Base-by-base conservation (phyloP, 1,140 invertebrate genomes). In the Alviniconcha marisindica region DNA sequence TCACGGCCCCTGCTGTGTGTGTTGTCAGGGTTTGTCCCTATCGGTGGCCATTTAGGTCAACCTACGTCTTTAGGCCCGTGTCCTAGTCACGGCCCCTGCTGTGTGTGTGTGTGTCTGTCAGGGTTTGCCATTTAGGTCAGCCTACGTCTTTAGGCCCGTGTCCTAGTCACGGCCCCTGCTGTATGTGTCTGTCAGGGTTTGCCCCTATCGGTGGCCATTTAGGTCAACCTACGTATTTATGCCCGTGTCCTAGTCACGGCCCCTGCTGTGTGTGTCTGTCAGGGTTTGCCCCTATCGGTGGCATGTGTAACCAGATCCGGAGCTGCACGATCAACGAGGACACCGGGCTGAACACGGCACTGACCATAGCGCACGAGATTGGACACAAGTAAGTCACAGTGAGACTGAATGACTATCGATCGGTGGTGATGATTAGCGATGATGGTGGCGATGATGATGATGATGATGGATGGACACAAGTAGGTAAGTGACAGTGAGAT, bases 311-410 rank as follows among this genome's bases (percentile, higher is more conserved):
- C 88, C 95, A 96, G n/a, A 95, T 96, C 88, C 95, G 96, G 63
- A 97, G 96, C 88, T 98, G 97, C 93, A 97, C 96, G 85, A 96
- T 98, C 85, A 97, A 97, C 91, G 96, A 97, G 92, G 97, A 98
- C 94, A 97, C 97, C 92, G 97, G 97, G 60, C 96, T 98, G 83
- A 96, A 96, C 88, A 94, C 97, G 81, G 97, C 97, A 14, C 96
- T 97, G 91, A 98, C 97, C 38, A 97, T 98, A 87, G 96, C 97
- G 28, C 97, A 98, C 91, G 97, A 98, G 93, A 94, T 98, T 89
- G 97, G 97, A 79, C 97, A 98, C 94, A 97, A 97, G 97, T 98
- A 93, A 95, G 96, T 94, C 21, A 28, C 3, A 42, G 24, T 24
- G 73, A 48, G 44, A 48, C 5, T 5, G 44, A 48, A 48, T n/a